Evolutionary conservation across 2,113 vertebrate genomes (phyloP), one percentile per base, ranked within the genome.

Genomic region (Pipa parva): DNA sequence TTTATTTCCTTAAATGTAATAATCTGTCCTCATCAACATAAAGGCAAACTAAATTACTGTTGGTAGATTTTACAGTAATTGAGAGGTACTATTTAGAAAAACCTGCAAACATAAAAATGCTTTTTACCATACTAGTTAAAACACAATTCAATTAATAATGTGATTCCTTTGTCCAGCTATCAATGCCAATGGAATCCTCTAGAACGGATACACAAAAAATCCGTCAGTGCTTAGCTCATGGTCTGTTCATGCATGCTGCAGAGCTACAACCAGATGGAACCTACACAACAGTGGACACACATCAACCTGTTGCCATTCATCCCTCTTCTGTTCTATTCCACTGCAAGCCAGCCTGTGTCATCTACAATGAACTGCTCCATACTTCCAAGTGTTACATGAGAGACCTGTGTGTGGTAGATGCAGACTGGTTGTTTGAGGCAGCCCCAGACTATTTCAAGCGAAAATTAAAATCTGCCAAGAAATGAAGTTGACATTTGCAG

Each of bases 351-450:
- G 89, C 92, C 7, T 98, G 92, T 0, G 87, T 99, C 11, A 77
- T 93, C 1, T 98, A 90, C 87, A 96, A 90, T 0, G 91, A 88
- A 78, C 87, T 98, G 71, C 87, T 98, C 9, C 87, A 89, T 82
- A 99, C 97, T 59, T 95, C 82, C 39, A 90, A 85, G 75, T 92
- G 95, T 87, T 99, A 97, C 87, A 96, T 98, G 94, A 87, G 93
- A 6, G 94, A 93, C 75, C 87, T 98, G 49, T 96, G 95, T 1
- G 72, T 95, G 51, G 93, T 98, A 28, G 95, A 98, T 0, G 75
- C 92, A 0, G 88, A 93, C 49, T 99, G 95, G 97, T 90, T 98
- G 9, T 85, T 90, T 0, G 92, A 97, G 0, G 92, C 94, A 0
- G 95, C 94, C 0, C 95, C 97, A 0, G 89, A 96, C 0, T 93